Base-by-base conservation (phyloP, 2,797 vertebrate genomes). In the Neosilurus hyrtlii region DNA sequence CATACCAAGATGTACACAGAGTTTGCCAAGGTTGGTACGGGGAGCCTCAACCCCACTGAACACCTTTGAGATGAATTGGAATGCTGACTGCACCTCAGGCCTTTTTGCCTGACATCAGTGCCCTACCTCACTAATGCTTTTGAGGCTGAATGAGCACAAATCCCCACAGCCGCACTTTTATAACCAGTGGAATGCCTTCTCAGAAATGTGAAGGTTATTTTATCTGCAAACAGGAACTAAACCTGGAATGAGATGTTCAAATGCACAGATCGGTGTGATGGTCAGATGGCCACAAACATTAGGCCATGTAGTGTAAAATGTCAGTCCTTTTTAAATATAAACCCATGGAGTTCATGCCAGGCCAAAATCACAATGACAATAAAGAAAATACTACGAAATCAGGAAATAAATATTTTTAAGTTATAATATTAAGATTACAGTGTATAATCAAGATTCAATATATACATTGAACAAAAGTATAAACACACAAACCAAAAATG, bases 61-160 rank as follows among this genome's bases (percentile, higher is more conserved):
- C 43, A 43, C 43, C 4, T 43, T 43, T 43, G 43, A 8, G 43
- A 43, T 43, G 43, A 43, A 43, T 43, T 43, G 43, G 43, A 43
- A 43, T 43, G 43, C 43, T 43, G 43, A 43, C 43, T 43, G 4
- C 66, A 66, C 30, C 57, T 43, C 57, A 59, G 6, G 57, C 26
- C 63, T 66, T 66, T 26, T 16, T 66, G 15, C 26, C 16, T 4
- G 35, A 43, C 18, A 43, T 68, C 66, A 43, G 18, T 20, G 66
- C 66, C 66, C 43, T 35, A 68, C 18, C 66, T 43, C 66, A 43
- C 66, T 68, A 43, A 68, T 68, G 35, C 66, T 68, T 68, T 68
- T 43, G 35, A 37, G 66, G 66, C 35, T 68, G 66, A 68, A 37
- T 68, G 37, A 43, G 9, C 66, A 68, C 9, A 43, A 43, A 11